Conservation (phyloP, 2,113 vertebrate species). For the Melospiza georgiana region DNA sequence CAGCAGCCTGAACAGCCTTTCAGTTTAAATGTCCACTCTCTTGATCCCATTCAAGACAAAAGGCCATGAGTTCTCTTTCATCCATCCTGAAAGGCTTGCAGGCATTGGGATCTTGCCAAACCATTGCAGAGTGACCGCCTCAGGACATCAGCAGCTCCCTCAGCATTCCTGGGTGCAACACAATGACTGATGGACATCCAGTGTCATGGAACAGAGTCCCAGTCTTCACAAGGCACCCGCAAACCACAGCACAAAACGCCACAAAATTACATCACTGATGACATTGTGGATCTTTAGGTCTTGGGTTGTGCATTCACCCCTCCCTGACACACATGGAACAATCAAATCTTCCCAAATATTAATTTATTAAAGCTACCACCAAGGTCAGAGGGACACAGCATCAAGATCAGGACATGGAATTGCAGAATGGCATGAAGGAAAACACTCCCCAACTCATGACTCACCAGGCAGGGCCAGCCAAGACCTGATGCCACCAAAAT, state of each 20-base stretch:
- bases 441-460: background rate
- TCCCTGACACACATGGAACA: background rate
- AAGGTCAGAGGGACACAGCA: background rate
- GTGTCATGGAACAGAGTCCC: fast-evolving
- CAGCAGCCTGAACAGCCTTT: too few relatives aligned
- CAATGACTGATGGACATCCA: background rate
- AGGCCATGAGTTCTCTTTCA: too few relatives aligned
- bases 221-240: too few relatives aligned
- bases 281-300: background rate
- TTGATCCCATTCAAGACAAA: background rate
- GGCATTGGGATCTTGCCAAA: too few relatives aligned
- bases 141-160: background rate
- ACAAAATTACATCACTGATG: too few relatives aligned
- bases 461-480: background rate
- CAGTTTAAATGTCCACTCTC: fast-evolving
- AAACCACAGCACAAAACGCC: fast-evolving
- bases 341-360: background rate
- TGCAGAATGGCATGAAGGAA: background rate
- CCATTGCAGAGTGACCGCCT: background rate
- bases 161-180: background rate
- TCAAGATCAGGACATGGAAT: too few relatives aligned
- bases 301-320: background rate
- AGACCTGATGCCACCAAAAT: background rate
- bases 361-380: too few relatives aligned
- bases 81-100: fast-evolving